Conservation (phyloP, 2,888 invertebrate species). For the Spodoptera littoralis region DNA sequence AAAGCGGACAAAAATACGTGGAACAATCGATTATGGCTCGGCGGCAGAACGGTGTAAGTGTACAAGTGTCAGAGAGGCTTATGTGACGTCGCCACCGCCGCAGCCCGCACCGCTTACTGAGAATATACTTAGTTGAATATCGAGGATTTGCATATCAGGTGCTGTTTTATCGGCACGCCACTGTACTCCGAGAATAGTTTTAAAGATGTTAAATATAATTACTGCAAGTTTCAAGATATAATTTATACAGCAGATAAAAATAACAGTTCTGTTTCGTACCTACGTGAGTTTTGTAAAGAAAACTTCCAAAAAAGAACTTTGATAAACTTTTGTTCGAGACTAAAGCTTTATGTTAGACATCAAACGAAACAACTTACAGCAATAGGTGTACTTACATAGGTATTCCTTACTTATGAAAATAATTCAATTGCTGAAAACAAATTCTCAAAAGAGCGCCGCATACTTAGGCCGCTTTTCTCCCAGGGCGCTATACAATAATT, state of each 20-base stretch:
- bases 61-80: conserved; percentile 46
- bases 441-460: conserved; percentile 36
- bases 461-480: conserved; percentile 77
- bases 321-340: not conserved
- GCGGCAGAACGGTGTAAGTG: conserved; percentile 77
- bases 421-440: conserved; percentile 10
- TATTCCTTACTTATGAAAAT: conserved; percentile 2
- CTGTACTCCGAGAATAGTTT: no score
- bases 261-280: no score
- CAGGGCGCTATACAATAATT: conserved; percentile 75
- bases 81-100: conserved; percentile 36
- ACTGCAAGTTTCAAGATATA: no score
- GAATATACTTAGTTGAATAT: conserved; percentile 40
- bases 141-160: conserved; percentile 44
- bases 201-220: no score
- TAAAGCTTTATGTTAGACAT: not conserved
- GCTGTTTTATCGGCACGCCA: conserved; percentile 1
- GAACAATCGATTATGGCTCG: conserved; percentile 84
- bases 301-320: not conserved
- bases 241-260: no score
- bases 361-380: conserved; percentile 9
- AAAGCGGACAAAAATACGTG: conserved; percentile 88
- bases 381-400: not conserved
- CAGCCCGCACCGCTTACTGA: conserved; percentile 25
- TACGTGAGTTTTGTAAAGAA: not conserved